Conservation (phyloP, 2,113 vertebrate species). For the Rhineura floridana region DNA sequence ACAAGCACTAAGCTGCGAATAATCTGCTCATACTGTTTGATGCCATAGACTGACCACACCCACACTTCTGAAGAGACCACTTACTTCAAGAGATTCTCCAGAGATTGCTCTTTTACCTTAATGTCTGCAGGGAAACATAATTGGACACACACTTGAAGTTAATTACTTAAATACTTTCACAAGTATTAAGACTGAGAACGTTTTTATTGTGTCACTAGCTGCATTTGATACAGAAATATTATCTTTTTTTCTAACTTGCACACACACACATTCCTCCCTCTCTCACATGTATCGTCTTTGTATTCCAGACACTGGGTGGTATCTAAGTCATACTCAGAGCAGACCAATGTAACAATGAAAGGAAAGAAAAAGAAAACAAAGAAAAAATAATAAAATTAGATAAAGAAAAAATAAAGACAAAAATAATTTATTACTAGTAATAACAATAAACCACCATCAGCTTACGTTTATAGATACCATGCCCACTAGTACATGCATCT, state of each 20-base stretch:
- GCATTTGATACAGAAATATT: background rate
- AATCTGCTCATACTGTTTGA: background rate
- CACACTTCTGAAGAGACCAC: slow-evolving; percentile 56
- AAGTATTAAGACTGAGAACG: background rate
- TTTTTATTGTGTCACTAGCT: background rate
- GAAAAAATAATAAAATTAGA: no score
- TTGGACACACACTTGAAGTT: background rate
- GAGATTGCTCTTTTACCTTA: slow-evolving; percentile 95
- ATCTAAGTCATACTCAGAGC: no score
- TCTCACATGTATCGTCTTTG: background rate
- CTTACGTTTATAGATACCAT: no score
- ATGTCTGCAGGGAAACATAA: slow-evolving; percentile 83
- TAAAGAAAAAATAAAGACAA: no score
- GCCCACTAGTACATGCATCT: no score
- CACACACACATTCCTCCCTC: no score
- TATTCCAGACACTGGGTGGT: no score
- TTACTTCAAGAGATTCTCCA: slow-evolving; percentile 97
- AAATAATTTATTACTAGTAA: no score
- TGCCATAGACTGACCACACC: background rate
- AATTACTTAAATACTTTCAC: background rate
- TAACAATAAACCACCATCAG: no score
- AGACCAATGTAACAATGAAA: no score
- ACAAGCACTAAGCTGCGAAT: background rate
- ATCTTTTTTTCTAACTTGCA: background rate
- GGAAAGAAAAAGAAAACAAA: no score